Conservation (phyloP, 2,797 vertebrate genomes). For the Squalus acanthias region DNA sequence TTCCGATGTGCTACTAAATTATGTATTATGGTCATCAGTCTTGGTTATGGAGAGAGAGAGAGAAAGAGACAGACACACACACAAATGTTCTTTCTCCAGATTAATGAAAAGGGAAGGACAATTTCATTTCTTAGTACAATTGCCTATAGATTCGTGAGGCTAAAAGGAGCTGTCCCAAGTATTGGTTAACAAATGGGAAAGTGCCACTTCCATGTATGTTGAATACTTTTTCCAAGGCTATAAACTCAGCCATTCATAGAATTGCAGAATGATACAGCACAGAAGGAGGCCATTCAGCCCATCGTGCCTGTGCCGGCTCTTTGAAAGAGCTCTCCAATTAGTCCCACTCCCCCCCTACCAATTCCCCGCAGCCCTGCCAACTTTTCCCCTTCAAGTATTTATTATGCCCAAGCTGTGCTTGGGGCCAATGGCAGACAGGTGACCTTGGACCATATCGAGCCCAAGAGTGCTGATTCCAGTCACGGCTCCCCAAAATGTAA, state of each 20-base stretch:
- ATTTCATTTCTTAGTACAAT: not conserved
- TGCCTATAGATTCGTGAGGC: too few species aligned
- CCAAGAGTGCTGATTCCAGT: not conserved
- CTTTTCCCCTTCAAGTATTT: not conserved
- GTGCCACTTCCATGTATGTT: not conserved
- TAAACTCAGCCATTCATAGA: not conserved
- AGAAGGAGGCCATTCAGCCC: not conserved
- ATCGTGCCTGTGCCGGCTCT: not conserved
- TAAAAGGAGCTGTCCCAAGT: not conserved
- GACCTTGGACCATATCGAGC: not conserved
- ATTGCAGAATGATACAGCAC: not conserved
- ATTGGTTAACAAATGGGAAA: not conserved
- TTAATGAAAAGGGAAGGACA: not conserved
- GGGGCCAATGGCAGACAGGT: not conserved
- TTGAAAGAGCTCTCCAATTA: not conserved
- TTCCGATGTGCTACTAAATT: conserved; percentile 8
- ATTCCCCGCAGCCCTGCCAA: not conserved
- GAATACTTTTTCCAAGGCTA: not conserved
- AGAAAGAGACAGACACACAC: not conserved
- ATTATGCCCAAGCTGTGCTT: too few species aligned
- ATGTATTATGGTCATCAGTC: not conserved
- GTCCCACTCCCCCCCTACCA: not conserved
- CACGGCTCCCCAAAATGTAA: not conserved
- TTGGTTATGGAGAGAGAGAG: not conserved
- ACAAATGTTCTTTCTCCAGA: not conserved